Percentiles rank a stretch among this genome's conserved stretches.
phyloP scores from a whole-genome alignment of 2,113 vertebrate genomes.

The Atrichornis clamosus region DNA sequence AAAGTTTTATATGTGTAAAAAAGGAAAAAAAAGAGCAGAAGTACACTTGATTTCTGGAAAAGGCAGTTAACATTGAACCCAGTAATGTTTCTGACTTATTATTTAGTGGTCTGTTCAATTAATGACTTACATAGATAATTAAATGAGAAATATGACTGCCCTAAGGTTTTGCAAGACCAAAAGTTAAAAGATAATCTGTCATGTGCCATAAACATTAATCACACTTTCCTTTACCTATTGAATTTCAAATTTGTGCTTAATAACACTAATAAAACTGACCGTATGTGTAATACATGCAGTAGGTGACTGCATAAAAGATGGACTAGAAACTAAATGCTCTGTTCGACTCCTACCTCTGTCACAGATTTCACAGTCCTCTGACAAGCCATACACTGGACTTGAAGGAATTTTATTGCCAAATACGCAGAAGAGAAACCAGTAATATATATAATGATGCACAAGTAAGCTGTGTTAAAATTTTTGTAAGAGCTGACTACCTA shows the following conservation, averaged over 20 bases:
- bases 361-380: background rate
- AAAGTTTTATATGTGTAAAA: background rate
- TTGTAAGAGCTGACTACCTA: background rate
- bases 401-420: background rate
- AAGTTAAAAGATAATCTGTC: background rate
- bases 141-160: background rate
- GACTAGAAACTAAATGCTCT: background rate
- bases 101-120: background rate
- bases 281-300: background rate
- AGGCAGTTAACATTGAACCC: background rate
- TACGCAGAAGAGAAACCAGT: background rate
- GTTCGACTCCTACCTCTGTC: background rate
- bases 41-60: background rate
- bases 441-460: background rate
- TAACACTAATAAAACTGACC: background rate
- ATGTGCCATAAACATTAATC: background rate
- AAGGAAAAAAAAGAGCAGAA: background rate
- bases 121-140: background rate
- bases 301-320: background rate
- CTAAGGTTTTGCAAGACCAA: background rate
- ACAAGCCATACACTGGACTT: background rate
- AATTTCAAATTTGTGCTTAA: background rate
- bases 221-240: background rate
- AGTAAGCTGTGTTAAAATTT: background rate
- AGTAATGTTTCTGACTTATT: background rate